phyloP scores from a whole-genome alignment of 1,140 invertebrate species.

The Scaptomyza graminum region DNA sequence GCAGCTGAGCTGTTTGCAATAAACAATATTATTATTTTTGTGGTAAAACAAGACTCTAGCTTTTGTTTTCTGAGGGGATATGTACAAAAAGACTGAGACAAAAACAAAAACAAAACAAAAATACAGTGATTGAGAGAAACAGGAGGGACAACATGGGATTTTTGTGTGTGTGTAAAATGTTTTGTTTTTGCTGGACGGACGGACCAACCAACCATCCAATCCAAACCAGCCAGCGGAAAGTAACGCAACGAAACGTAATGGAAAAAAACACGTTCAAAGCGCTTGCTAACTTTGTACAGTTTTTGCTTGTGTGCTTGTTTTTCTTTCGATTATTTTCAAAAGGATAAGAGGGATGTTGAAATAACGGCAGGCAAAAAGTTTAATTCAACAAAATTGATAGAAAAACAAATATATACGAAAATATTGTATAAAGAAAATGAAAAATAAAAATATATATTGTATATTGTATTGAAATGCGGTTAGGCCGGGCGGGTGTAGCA shows the following conservation, averaged over 20 bases:
- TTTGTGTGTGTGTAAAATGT: constrained; percentile 39
- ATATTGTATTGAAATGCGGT: constrained; percentile 38
- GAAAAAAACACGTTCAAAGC: constrained; percentile 45
- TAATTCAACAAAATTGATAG: constrained; percentile 7
- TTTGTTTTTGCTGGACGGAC: constrained; percentile 38
- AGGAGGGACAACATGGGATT: constrained; percentile 78
- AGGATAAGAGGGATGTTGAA: constrained; percentile 23
- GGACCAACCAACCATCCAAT: constrained; percentile 31
- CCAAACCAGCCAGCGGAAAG: constrained; percentile 43
- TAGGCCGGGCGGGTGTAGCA: constrained; percentile 64
- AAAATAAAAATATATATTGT: constrained; percentile 21
- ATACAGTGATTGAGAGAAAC: constrained; percentile 30
- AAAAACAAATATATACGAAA: constrained; percentile 43
- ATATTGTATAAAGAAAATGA: constrained; percentile 21
- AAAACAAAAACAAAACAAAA: neutral
- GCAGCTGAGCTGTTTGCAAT: constrained; percentile 29
- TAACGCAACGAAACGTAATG: constrained; percentile 34
- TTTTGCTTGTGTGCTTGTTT: constrained; percentile 2
- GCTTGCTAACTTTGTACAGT: constrained; percentile 46
- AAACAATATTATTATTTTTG: constrained; percentile 15
- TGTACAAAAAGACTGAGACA: constrained; percentile 47
- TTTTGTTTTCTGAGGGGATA: constrained; percentile 20
- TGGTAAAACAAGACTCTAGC: neutral
- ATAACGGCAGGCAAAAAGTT: constrained; percentile 46
- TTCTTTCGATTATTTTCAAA: constrained; percentile 2